A percentile compares a stretch with the other conserved stretches of the same genome.
phyloP scores from a whole-genome alignment of 1,140 invertebrate genomes.

The Gonioctena quinquepunctata region DNA sequence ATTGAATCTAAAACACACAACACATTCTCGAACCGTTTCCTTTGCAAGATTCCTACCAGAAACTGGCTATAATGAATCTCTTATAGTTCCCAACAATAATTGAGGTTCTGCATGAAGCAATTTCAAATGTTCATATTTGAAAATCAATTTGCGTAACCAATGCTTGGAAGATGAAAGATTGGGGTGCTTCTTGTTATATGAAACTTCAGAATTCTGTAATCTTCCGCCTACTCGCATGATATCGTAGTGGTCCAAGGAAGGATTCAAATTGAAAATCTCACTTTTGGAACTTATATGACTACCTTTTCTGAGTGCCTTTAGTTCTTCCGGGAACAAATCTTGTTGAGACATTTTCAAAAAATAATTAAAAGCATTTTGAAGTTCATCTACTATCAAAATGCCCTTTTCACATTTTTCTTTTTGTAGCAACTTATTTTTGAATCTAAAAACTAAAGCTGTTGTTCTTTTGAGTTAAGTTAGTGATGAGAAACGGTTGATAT shows the following conservation, averaged over 20 bases:
- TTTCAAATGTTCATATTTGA: background rate
- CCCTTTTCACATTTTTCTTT: background rate
- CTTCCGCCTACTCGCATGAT: background rate
- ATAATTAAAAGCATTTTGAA: background rate
- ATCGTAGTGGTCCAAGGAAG: background rate
- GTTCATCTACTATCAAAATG: background rate
- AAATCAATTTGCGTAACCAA: background rate
- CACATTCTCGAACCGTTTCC: background rate
- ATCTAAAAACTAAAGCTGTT: background rate
- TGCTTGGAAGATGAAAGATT: background rate
- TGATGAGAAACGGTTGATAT: background rate
- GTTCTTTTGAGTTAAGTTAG: background rate
- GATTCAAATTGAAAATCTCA: background rate
- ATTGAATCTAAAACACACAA: background rate
- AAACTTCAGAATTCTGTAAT: background rate
- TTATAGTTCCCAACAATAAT: background rate
- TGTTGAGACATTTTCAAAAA: background rate
- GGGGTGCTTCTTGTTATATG: background rate
- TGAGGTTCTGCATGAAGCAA: background rate
- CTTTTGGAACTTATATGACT: background rate
- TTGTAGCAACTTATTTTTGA: background rate
- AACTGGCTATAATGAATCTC: background rate
- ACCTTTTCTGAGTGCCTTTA: background rate
- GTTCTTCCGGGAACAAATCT: background rate
- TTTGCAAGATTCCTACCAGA: background rate